phyloP scores from a whole-genome alignment of 2,113 vertebrate genomes.

The Cercocebus atys region DNA sequence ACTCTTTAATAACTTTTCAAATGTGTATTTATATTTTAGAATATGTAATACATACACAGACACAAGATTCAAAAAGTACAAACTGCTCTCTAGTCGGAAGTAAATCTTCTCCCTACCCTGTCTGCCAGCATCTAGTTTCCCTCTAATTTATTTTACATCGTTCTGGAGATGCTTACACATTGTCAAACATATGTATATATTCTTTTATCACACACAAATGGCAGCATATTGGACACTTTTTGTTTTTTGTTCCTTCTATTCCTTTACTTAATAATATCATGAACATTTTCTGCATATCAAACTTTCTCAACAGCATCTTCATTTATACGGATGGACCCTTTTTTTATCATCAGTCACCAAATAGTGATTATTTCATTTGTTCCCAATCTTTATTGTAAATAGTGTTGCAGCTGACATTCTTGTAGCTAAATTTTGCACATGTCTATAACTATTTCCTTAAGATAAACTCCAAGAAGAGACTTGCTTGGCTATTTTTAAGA shows the following conservation, averaged over 20 bases:
- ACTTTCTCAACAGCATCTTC: background rate
- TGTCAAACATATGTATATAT: slow-evolving; percentile 16
- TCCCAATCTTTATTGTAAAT: slow-evolving; percentile 22
- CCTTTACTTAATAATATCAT: background rate
- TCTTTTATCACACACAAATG: background rate
- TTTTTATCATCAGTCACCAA: background rate
- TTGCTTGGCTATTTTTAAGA: slow-evolving; percentile 57
- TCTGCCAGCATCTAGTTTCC: background rate
- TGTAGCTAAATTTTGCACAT: slow-evolving; percentile 43
- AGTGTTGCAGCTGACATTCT: slow-evolving; percentile 26
- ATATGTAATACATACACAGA: background rate
- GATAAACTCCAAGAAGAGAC: slow-evolving; percentile 46
- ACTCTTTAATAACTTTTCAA: slow-evolving; percentile 65
- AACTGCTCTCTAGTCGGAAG: background rate
- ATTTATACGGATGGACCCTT: background rate
- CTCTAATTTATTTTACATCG: background rate
- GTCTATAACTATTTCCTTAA: slow-evolving; percentile 14
- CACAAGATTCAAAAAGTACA: slow-evolving; percentile 33
- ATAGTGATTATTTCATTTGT: background rate
- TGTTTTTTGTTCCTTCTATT: background rate
- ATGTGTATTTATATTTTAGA: slow-evolving; percentile 60
- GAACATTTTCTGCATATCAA: background rate
- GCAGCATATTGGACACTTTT: background rate
- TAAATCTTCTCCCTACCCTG: background rate
- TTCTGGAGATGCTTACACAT: background rate